These are phyloP conservation scores for Monoplex corrugatus DNA, from an alignment of 2,888 invertebrate genomes.

Conservation along the genomic window DNA sequence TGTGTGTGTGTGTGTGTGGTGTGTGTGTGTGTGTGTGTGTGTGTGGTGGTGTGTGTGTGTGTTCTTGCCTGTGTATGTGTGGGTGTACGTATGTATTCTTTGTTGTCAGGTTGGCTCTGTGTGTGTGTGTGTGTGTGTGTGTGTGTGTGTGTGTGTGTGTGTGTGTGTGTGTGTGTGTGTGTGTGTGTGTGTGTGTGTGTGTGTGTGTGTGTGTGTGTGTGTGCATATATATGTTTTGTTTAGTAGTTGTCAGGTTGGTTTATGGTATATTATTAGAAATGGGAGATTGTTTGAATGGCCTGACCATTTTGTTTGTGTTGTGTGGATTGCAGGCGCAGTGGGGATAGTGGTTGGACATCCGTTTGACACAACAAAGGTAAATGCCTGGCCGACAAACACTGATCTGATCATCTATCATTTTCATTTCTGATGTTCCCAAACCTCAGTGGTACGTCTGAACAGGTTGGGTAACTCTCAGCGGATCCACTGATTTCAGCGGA, in stretches of 20 bases:
- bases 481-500: too few species aligned
- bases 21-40: constrained; percentile 30
- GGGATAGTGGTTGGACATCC: constrained; percentile 60
- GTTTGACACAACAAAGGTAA: constrained; percentile 60
- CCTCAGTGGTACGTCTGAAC: too few species aligned
- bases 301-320: too few species aligned
- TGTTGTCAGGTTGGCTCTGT: neutral
- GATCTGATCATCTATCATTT: too few species aligned
- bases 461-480: too few species aligned
- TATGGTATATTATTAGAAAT: too few species aligned
- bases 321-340: constrained; percentile 48
- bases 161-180: neutral
- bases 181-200: neutral
- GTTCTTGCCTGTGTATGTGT: neutral
- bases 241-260: too few species aligned
- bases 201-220: neutral
- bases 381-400: too few species aligned
- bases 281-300: too few species aligned
- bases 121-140: neutral
- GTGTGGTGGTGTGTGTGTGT: constrained; percentile 18
- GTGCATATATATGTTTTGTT: too few species aligned
- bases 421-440: too few species aligned
- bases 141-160: constrained; percentile 15
- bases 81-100: neutral
- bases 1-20: neutral